A percentile compares a stretch with the other conserved stretches of the same genome.
These are phyloP conservation scores for Macrosiphum euphorbiae DNA, from an alignment of 2,888 invertebrate species.

Conservation along the genomic window DNA sequence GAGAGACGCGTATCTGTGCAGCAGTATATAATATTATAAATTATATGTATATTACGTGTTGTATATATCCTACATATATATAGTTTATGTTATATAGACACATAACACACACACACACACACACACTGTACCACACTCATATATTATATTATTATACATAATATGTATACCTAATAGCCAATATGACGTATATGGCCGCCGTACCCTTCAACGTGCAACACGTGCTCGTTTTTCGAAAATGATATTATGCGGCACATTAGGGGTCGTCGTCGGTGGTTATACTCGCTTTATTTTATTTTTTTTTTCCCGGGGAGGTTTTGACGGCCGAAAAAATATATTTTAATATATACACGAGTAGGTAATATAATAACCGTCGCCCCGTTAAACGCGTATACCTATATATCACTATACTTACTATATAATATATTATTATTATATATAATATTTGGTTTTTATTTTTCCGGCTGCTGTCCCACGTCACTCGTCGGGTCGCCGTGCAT, in stretches of 20 bases:
- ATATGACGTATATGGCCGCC: constrained; percentile 1
- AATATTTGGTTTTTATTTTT: constrained; percentile 5
- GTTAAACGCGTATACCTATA: constrained; percentile 32
- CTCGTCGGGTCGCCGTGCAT: constrained; percentile 18
- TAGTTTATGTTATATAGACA: background rate
- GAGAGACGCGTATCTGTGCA: constrained; percentile 7
- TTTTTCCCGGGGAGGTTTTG: background rate
- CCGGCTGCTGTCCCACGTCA: constrained; percentile 44
- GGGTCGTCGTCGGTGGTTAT: constrained; percentile 16
- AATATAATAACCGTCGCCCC: constrained; percentile 35
- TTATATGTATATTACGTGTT: background rate
- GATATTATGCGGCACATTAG: constrained; percentile 16
- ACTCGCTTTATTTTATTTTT: background rate
- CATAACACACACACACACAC: background rate
- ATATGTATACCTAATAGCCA: background rate
- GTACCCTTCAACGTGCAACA: constrained; percentile 34
- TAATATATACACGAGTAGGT: background rate
- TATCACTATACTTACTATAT: background rate
- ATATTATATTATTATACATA: constrained; percentile 21
- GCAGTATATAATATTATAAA: background rate
- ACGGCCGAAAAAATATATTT: constrained; percentile 27
- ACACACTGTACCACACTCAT: background rate
- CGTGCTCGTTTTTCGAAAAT: constrained; percentile 55
- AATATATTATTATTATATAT: background rate
- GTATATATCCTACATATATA: background rate